Percentiles rank a stretch among this genome's conserved stretches.
These are phyloP conservation scores for Chrysopilus asiliformis DNA, from an alignment of 2,888 invertebrate genomes.

Conservation along the genomic window DNA sequence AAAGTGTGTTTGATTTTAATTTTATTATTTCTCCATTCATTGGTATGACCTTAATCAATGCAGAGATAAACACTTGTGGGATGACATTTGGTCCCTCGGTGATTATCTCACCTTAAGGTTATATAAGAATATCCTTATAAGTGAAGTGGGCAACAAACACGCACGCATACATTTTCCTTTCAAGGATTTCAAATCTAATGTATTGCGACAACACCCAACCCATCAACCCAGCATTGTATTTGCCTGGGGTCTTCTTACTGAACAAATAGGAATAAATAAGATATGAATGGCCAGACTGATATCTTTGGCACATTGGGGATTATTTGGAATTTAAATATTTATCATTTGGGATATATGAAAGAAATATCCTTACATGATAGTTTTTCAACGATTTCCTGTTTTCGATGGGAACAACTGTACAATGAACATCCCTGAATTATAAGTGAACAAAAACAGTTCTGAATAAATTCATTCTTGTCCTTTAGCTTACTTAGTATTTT, in stretches of 20 bases:
- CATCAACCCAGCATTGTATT: too few relatives aligned
- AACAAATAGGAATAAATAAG: constrained; percentile 11
- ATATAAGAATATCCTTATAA: too few relatives aligned
- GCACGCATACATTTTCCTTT: too few relatives aligned
- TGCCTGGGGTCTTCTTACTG: constrained; percentile 3
- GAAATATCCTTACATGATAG: neutral
- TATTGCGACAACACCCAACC: too few relatives aligned
- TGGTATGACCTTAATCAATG: constrained; percentile 31
- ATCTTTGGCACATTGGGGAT: constrained; percentile 14
- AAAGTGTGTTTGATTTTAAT: constrained; percentile 13
- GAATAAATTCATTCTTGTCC: too few relatives aligned
- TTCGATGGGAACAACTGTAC: neutral
- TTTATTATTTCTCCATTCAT: constrained; percentile 5
- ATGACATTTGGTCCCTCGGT: constrained; percentile 12
- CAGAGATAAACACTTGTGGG: constrained; percentile 15
- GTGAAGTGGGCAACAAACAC: too few relatives aligned
- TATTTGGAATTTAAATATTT: constrained; percentile 15
- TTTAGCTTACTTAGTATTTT: too few relatives aligned
- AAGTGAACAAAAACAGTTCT: too few relatives aligned
- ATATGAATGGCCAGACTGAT: constrained; percentile 20
- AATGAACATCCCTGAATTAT: too few relatives aligned
- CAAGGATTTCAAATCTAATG: too few relatives aligned
- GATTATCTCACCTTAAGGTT: constrained; percentile 6
- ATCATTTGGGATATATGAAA: too few relatives aligned
- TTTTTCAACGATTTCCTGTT: neutral